Evolutionary conservation across 2,888 invertebrate genomes (phyloP), one percentile per base, ranked within the genome.

Genomic region (Drosophila mercatorum): DNA sequence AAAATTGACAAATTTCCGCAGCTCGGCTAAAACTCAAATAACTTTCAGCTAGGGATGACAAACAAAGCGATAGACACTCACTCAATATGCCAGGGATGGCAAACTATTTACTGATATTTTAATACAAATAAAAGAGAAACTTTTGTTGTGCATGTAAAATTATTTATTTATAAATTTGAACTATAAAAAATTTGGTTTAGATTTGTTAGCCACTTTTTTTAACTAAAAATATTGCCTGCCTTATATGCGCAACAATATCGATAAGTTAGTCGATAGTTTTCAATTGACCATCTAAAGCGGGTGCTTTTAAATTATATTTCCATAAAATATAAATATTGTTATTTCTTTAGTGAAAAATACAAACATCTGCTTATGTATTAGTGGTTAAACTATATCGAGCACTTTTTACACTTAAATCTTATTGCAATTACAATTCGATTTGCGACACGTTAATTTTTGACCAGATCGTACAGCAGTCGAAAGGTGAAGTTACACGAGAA

Each of bases 401-500:
- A 49, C 52, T 41, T 72, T 26, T 43, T 68, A 80, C 46, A 52
- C 38, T 52, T 59, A 70, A 59, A 56, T 62, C 56, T 61, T 74
- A 41, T 58, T 61, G 38, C 40, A 69, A 44, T 53, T 64, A 62
- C 49, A 59, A 28, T 28, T 53, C 10, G 8, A 22, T 44, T 26
- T 17, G 8, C 53, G 28, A 75, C 81, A 68, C 47, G 55, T 52
- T 65, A 81, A 14, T 80, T 74, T 44, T 88, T 90, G 1, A 89
- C 63, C 22, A 90, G 36, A 14, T 82, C 72, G 11, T 90, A 84
- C 14, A 92, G 61, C 49, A 90, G 75, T 66, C 92, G 90, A 66
- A 93, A 92, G 5, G 93, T 92, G 47, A 93, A 91, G 80, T 93
- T 93, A 83, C 93, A 93, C 12, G 94, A 93, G 66, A 94, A 90